Base-by-base conservation (phyloP, 1,140 invertebrate genomes). In the Achatina immaculata region DNA sequence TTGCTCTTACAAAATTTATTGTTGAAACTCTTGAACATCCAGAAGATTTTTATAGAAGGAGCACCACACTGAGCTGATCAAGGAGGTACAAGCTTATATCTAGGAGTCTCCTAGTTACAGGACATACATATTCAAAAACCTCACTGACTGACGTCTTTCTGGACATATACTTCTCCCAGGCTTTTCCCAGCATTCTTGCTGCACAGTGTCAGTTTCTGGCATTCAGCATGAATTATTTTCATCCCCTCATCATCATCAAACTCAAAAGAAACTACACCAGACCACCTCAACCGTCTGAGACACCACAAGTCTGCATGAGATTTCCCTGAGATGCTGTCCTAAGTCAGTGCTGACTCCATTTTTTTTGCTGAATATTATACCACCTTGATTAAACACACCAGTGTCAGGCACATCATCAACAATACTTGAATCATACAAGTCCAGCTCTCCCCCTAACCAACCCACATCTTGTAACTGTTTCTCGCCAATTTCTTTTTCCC, bases 401-500 rank as follows among this genome's bases (percentile, higher is more conserved):
- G 83, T 83, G 11, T 87, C 79, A n/a, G 81, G 81, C 0, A 95
- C 92, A 42, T 94, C 94, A 76, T 94, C 93, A 2, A 92, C 90
- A 28, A 94, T 94, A 34, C 95, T 95, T n/a, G 93, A 92, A 0
- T 86, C 88, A n/a, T 93, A 91, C 83, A 94, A 94, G 0, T 95
- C 95, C 62, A 96, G 90, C 0, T 94, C 95, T 45, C 95, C 95
- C 42, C 95, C 95, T 40, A 93, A 92, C 95, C 95, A 96, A 0
- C 95, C 95, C 95, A 96, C 96, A 82, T 95, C 90, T 81, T 94
- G 93, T 93, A 96, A 93, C 90, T 96, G 92, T 86, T 94, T 95
- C 73, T 90, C 94, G 14, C 94, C 95, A 78, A 94, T 92, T 84
- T 94, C 94, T 80, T 90, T 92, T 19, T 90, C 88, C 36, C 91